Evolutionary conservation across 2,888 invertebrate genomes (phyloP).

Genomic region (Acanthosepion esculentum): DNA sequence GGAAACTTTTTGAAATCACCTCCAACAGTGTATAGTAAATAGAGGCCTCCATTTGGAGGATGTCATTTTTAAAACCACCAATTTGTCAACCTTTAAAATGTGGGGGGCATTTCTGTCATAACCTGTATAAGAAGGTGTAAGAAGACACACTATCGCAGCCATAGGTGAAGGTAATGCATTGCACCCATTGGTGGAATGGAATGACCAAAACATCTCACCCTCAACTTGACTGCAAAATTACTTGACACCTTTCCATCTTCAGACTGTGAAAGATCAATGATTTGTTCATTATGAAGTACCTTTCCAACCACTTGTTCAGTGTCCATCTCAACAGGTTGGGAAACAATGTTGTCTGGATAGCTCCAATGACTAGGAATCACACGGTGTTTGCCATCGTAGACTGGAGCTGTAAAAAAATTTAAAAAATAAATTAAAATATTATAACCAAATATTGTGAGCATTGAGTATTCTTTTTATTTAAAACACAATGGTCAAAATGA

Average conservation of each 20-base stretch:
- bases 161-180: not conserved
- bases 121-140: not conserved
- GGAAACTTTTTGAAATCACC: too few relatives aligned
- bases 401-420: constrained; percentile 82
- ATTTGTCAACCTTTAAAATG: too few relatives aligned
- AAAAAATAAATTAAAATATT: not conserved
- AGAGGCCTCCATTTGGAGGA: too few relatives aligned
- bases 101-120: too few relatives aligned
- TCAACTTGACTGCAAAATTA: constrained; percentile 46
- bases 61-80: too few relatives aligned
- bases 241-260: constrained; percentile 59
- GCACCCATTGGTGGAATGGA: constrained; percentile 33
- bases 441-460: too few relatives aligned
- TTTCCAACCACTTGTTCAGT: constrained; percentile 53
- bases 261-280: constrained; percentile 70
- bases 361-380: constrained; percentile 89
- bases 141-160: not conserved
- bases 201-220: constrained; percentile 52
- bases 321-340: constrained; percentile 60
- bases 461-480: too few relatives aligned
- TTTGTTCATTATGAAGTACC: constrained; percentile 60
- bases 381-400: constrained; percentile 87
- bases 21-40: too few relatives aligned
- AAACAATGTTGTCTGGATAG: constrained; percentile 77
- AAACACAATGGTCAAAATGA: too few relatives aligned